phyloP scores from a whole-genome alignment of 2,797 vertebrate species.

The Mallotus villosus region DNA sequence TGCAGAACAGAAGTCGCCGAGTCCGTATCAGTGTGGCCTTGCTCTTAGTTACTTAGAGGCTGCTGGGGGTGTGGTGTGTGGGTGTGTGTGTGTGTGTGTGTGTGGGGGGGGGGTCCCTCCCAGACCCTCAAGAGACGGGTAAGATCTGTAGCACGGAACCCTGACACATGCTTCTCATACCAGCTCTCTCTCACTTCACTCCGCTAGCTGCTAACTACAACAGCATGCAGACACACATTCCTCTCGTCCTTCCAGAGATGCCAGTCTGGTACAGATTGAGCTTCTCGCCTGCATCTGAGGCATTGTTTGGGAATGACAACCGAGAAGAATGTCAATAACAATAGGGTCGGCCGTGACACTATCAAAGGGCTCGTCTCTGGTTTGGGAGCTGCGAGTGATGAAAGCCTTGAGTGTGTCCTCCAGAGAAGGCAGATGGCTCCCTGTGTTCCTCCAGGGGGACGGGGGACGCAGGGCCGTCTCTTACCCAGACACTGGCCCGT shows the following conservation, averaged over 20 bases:
- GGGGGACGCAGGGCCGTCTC: too few relatives aligned
- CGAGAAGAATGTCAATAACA: conserved; percentile 11
- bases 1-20: conserved; percentile 41
- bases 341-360: too few relatives aligned
- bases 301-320: conserved; percentile 18
- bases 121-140: background rate
- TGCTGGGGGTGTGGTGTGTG: background rate
- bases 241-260: background rate
- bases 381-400: background rate
- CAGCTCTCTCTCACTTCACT: conserved; percentile 33
- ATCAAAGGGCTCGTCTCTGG: background rate
- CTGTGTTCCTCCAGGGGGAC: too few relatives aligned
- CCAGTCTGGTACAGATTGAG: background rate
- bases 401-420: background rate
- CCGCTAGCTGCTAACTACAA: conserved; percentile 35
- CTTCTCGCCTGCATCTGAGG: background rate
- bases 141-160: conserved; percentile 34
- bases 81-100: too few relatives aligned
- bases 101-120: too few relatives aligned
- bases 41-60: conserved; percentile 20
- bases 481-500: conserved; percentile 90
- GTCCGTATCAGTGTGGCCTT: conserved; percentile 55
- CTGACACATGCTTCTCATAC: conserved; percentile 37
- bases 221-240: conserved; percentile 22
- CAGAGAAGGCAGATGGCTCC: background rate